Conservation (phyloP, 2,888 invertebrate genomes). For the Criorhina ranunculi region DNA sequence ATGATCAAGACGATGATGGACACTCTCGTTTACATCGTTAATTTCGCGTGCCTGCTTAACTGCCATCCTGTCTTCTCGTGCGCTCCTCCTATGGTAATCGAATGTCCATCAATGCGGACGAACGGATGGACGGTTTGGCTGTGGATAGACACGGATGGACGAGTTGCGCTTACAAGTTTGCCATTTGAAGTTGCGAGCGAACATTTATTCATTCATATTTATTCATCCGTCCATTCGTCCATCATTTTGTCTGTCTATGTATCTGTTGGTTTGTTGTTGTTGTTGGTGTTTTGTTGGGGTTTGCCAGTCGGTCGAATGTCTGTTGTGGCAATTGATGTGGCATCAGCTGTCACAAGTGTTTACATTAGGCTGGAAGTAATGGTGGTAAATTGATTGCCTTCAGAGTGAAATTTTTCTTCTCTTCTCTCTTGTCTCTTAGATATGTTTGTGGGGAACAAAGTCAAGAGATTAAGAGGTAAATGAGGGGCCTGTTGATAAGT, state of each 20-base stretch:
- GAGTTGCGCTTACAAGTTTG: constrained; percentile 54
- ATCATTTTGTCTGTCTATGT: constrained; percentile 60
- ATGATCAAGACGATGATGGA: constrained; percentile 76
- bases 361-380: constrained; percentile 60
- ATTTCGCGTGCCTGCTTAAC: constrained; percentile 76
- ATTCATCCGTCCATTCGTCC: constrained; percentile 64
- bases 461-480: neutral
- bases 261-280: constrained; percentile 36
- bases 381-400: constrained; percentile 67
- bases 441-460: neutral
- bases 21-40: constrained; percentile 77
- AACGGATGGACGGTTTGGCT: constrained; percentile 45
- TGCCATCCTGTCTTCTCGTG: constrained; percentile 72
- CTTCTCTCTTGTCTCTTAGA: neutral
- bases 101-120: constrained; percentile 70
- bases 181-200: constrained; percentile 54
- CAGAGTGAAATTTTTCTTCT: constrained; percentile 16
- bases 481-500: neutral
- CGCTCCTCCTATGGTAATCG: constrained; percentile 73
- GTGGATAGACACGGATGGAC: constrained; percentile 35
- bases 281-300: constrained; percentile 26
- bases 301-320: constrained; percentile 53
- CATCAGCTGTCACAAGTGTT: constrained; percentile 73
- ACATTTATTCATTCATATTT: constrained; percentile 75
- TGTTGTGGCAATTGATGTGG: constrained; percentile 70